Percentiles rank a stretch among this genome's conserved stretches.
Evolutionary conservation across 2,888 invertebrate species (phyloP).

Genomic region (Apantesis nais): DNA sequence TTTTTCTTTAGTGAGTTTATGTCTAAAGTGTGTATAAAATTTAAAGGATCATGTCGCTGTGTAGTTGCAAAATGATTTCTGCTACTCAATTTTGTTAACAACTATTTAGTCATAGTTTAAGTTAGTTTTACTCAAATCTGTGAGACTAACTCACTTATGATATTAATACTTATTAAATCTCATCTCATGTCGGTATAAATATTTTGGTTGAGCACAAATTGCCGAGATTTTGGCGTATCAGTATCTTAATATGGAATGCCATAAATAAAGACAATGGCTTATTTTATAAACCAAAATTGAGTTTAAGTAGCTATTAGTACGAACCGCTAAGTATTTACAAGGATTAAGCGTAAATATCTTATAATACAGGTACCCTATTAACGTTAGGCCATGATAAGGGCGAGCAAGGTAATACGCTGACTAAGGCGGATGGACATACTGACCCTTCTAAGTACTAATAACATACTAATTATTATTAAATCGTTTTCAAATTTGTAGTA

Average conservation of each 20-base stretch:
- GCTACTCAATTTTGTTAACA: slow-evolving; percentile 64
- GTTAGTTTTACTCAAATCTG: slow-evolving; percentile 57
- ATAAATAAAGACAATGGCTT: slow-evolving; percentile 14
- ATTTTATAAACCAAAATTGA: slow-evolving; percentile 5
- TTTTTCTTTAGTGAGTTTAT: slow-evolving; percentile 68
- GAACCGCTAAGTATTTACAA: slow-evolving; percentile 1
- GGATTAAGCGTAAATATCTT: slow-evolving; percentile 7
- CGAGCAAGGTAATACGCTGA: slow-evolving; percentile 13
- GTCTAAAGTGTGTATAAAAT: slow-evolving; percentile 77
- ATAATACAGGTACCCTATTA: slow-evolving; percentile 6
- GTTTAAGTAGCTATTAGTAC: slow-evolving; percentile 4
- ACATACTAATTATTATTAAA: slow-evolving; percentile 12
- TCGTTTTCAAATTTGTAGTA: neutral
- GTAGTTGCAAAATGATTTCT: slow-evolving; percentile 63
- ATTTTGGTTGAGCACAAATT: slow-evolving; percentile 23
- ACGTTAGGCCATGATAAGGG: slow-evolving; percentile 2
- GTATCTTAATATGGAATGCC: slow-evolving; percentile 30
- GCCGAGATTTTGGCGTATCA: slow-evolving; percentile 25
- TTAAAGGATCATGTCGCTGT: slow-evolving; percentile 67
- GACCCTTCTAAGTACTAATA: slow-evolving; percentile 15
- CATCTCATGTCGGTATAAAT: slow-evolving; percentile 22
- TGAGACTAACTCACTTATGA: slow-evolving; percentile 30
- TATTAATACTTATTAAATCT: slow-evolving; percentile 29
- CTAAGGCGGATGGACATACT: slow-evolving; percentile 14
- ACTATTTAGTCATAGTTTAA: slow-evolving; percentile 64